A percentile compares a stretch with the other conserved stretches of the same genome.
Evolutionary conservation across 2,797 vertebrate species (phyloP).

Genomic region (Pygocentrus nattereri): DNA sequence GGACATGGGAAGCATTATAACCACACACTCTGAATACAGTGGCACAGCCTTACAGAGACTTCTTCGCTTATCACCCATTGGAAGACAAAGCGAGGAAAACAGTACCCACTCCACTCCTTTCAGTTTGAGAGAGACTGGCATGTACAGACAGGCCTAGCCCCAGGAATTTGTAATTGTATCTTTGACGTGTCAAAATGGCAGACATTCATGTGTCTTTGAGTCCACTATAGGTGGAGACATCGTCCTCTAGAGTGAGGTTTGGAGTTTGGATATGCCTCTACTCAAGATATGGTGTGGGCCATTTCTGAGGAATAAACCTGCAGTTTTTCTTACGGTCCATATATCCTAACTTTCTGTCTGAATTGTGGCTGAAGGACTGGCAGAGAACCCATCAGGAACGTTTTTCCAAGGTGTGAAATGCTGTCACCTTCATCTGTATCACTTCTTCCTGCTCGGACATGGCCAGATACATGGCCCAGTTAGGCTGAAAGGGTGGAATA

Average conservation of each 20-base stretch:
- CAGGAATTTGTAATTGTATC: constrained; percentile 92
- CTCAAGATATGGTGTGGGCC: constrained; percentile 27
- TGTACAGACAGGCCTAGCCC: constrained; percentile 93
- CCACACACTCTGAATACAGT: constrained; percentile 42
- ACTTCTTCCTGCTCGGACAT: constrained; percentile 66
- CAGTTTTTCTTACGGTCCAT: constrained; percentile 79
- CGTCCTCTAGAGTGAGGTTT: constrained; percentile 65
- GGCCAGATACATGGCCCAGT: constrained; percentile 86
- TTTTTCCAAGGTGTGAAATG: constrained; percentile 98
- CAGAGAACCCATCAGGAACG: constrained; percentile 93
- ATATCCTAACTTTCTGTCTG: constrained; percentile 68
- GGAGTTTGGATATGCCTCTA: constrained; percentile 69
- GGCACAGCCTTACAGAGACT: constrained; percentile 27
- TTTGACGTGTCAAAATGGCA: constrained; percentile 90
- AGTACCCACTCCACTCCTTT: constrained; percentile 48
- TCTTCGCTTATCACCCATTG: constrained; percentile 39
- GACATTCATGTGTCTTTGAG: constrained; percentile 56
- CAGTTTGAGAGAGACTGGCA: constrained; percentile 74
- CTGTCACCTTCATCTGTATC: constrained; percentile 92
- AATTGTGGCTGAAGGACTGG: constrained; percentile 74
- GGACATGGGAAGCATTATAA: constrained; percentile 55
- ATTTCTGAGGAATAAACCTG: constrained; percentile 64
- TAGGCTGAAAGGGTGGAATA: constrained; percentile 91
- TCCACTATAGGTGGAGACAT: constrained; percentile 62
- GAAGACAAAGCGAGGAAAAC: constrained; percentile 51